Evolutionary conservation across 2,888 invertebrate species (phyloP).

Genomic region (Drosophila prolongata): DNA sequence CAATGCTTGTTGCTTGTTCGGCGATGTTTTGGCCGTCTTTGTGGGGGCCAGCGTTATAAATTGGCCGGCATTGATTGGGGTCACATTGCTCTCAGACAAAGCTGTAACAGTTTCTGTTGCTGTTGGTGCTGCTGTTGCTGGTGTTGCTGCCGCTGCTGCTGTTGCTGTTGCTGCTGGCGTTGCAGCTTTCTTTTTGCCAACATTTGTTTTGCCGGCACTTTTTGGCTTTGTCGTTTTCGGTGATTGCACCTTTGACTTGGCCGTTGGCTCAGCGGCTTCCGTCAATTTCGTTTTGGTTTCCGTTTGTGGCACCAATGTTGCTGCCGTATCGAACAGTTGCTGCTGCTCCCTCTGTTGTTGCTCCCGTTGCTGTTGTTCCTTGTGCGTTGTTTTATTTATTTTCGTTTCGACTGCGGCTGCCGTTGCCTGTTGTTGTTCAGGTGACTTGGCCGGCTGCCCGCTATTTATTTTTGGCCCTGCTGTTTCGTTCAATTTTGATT

Average conservation of each 20-base stretch:
- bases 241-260: slow-evolving; percentile 78
- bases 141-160: slow-evolving; percentile 13
- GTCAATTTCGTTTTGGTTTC: slow-evolving; percentile 71
- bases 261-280: slow-evolving; percentile 75
- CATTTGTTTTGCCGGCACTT: slow-evolving; percentile 56
- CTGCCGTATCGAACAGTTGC: slow-evolving; percentile 51
- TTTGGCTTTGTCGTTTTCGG: slow-evolving; percentile 67
- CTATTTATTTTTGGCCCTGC: slow-evolving; percentile 82
- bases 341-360: slow-evolving; percentile 52
- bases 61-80: slow-evolving; percentile 82
- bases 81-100: slow-evolving; percentile 71
- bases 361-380: slow-evolving; percentile 58
- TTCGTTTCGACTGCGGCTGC: slow-evolving; percentile 55
- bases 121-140: slow-evolving; percentile 46
- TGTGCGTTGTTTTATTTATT: slow-evolving; percentile 67
- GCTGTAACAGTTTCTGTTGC: slow-evolving; percentile 34
- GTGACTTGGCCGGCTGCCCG: slow-evolving; percentile 84
- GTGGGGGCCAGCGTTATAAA: slow-evolving; percentile 78
- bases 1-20: slow-evolving; percentile 33
- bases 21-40: slow-evolving; percentile 70
- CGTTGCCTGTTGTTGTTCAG: slow-evolving; percentile 78
- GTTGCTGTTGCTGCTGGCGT: slow-evolving; percentile 30
- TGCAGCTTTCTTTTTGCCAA: slow-evolving; percentile 50
- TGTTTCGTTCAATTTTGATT: slow-evolving; percentile 52
- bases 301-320: slow-evolving; percentile 65